Evolutionary conservation across 2,888 invertebrate genomes (phyloP), one percentile per base, ranked within the genome.

Genomic region (Campoletis raptor): DNA sequence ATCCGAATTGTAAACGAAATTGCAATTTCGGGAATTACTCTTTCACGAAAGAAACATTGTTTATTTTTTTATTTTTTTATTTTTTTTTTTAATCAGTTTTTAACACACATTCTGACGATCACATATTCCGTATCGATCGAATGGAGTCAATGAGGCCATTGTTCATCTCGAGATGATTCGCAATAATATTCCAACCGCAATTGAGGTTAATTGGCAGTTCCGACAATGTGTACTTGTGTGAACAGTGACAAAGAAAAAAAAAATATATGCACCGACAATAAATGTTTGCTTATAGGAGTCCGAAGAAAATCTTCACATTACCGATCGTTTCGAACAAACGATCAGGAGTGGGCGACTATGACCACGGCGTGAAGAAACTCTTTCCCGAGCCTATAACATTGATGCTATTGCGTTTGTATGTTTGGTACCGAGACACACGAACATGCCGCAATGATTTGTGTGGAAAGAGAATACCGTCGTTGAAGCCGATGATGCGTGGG

Each of bases 401-500:
- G 52, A 18, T 70, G 57, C 79, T 18, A 54, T 57, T 57, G 24
- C 24, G 57, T 45, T 70, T 42, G 69, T 24, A 37, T 57, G 42
- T 48, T 64, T 9, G 52, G n/a, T 45, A 57, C 24, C 30, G 61
- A 30, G 52, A 45, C 76, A 9, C 61, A 48, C 54, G 61, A 67
- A 52, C 66, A 57, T 54, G 74, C 73, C 36, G 45, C 52, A 70
- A 82, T 85, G 85, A 85, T 85, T 85, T 85, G 82, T 83, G 82
- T 69, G 70, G 74, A 15, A 57, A 78, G 74, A 64, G 73, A 85
- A 81, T 78, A 79, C 66, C 69, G 74, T 82, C 70, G 82, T 61
- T 10, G 61, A 61, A 57, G 57, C 18, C 21, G 24, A 52, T 69
- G 45, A 78, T 77, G 85, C 85, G 85, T 85, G 82, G 82, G 85